Evolutionary conservation across 2,888 invertebrate genomes (phyloP).

Genomic region (Zygothrica quintamaculata): DNA sequence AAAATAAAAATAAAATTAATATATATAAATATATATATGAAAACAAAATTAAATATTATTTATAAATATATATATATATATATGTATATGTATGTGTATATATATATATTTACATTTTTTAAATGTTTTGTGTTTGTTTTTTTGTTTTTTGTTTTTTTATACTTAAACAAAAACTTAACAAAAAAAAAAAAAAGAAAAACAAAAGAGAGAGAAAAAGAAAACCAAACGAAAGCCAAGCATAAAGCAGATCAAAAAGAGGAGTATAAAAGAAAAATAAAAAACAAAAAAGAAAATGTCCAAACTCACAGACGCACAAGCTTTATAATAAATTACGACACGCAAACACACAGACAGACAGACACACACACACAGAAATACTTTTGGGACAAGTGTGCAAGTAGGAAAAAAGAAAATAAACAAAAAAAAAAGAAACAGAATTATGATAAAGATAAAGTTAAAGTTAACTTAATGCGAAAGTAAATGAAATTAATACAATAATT

Average conservation of each 20-base stretch:
- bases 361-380: conserved; percentile 34
- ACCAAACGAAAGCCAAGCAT: conserved; percentile 43
- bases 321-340: conserved; percentile 22
- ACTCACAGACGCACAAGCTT: conserved; percentile 39
- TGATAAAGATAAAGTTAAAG: conserved; percentile 17
- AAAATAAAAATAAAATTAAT: conserved; percentile 35
- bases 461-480: not conserved
- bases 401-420: conserved; percentile 5
- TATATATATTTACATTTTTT: conserved; percentile 36
- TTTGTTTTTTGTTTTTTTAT: conserved; percentile 26
- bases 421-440: not conserved
- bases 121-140: conserved; percentile 66
- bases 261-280: no score
- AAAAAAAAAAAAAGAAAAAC: no score
- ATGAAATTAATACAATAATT: conserved; percentile 70
- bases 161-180: no score
- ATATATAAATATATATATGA: conserved; percentile 37
- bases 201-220: conserved; percentile 40
- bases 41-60: conserved; percentile 53
- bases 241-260: no score
- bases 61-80: conserved; percentile 28
- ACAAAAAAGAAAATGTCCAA: conserved; percentile 39
- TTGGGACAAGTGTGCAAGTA: conserved; percentile 55
- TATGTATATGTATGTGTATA: conserved; percentile 26
- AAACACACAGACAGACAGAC: conserved; percentile 10